These are phyloP conservation scores for Pseudomyrmex cubaensis DNA, from an alignment of 1,140 invertebrate genomes.

Conservation along the genomic window DNA sequence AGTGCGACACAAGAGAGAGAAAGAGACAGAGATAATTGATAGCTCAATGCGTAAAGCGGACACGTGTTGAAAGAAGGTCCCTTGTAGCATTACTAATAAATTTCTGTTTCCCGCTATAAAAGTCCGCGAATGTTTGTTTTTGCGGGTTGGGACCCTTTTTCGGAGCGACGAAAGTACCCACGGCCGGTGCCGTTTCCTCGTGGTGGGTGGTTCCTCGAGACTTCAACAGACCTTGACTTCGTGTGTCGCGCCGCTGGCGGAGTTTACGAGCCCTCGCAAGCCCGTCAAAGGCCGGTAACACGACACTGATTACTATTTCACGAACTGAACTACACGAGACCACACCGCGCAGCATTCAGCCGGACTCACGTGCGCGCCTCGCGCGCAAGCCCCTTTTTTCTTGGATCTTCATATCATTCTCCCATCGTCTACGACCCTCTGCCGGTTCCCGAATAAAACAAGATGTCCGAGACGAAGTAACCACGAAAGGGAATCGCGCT, in stretches of 20 bases:
- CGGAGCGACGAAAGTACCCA: conserved; percentile 41
- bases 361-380: conserved; percentile 32
- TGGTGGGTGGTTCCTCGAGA: conserved; percentile 67
- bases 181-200: conserved; percentile 40
- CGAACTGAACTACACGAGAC: conserved; percentile 46
- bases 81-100: conserved; percentile 2
- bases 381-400: conserved; percentile 43
- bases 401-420: conserved; percentile 47
- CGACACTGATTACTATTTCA: conserved; percentile 72
- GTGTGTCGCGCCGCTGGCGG: conserved; percentile 62
- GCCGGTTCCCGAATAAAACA: conserved; percentile 35
- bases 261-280: conserved; percentile 72
- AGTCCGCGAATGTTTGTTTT: conserved; percentile 17
- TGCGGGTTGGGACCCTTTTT: conserved; percentile 4
- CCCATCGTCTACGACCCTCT: conserved; percentile 21
- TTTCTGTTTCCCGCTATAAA: conserved; percentile 15
- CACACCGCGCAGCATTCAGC: conserved; percentile 27
- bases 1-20: too few relatives aligned
- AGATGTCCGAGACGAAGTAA: conserved; percentile 9
- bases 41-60: background rate
- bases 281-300: conserved; percentile 73
- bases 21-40: background rate
- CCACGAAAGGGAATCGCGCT: background rate
- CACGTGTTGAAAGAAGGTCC: background rate
- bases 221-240: conserved; percentile 69